Percentiles rank a stretch among this genome's conserved stretches.
These are phyloP conservation scores for Aptenodytes forsteri DNA, from an alignment of 2,113 vertebrate species.

Conservation along the genomic window DNA sequence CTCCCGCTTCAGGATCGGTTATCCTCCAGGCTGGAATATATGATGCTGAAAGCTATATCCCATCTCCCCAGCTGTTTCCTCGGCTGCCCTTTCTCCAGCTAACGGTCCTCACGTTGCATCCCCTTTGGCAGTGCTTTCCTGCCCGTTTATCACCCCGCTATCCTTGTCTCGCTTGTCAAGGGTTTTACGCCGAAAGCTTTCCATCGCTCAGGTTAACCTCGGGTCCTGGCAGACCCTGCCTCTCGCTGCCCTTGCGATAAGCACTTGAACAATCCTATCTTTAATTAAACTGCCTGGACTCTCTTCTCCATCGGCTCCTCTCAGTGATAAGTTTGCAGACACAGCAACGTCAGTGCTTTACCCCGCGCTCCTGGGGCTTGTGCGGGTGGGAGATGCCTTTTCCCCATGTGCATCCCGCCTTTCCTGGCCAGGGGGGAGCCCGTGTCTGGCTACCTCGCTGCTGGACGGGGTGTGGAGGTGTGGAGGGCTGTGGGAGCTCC, in stretches of 20 bases:
- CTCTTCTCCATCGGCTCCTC: neutral
- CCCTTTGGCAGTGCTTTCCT: neutral
- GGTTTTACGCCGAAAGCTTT: neutral
- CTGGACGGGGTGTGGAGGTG: neutral
- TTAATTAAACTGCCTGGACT: neutral
- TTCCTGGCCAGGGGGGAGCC: neutral
- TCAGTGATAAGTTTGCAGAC: neutral
- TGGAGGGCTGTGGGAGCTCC: neutral
- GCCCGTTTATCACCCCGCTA: neutral
- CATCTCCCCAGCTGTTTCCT: neutral
- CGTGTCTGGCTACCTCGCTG: too few relatives aligned
- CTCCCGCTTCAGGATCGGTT: neutral
- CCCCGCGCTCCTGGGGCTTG: rapidly evolving
- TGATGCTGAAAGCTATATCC: neutral
- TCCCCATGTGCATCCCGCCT: rapidly evolving
- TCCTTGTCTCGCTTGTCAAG: neutral
- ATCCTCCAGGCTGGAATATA: neutral
- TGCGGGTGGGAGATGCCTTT: neutral
- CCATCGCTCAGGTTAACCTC: neutral
- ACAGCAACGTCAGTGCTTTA: neutral
- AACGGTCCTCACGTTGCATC: neutral
- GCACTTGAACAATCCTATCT: neutral
- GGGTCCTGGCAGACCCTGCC: neutral
- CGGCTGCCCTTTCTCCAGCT: neutral
- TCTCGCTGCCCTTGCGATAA: neutral